Evolutionary conservation across 2,113 vertebrate genomes (phyloP).

Genomic region (Apodemus sylvaticus): DNA sequence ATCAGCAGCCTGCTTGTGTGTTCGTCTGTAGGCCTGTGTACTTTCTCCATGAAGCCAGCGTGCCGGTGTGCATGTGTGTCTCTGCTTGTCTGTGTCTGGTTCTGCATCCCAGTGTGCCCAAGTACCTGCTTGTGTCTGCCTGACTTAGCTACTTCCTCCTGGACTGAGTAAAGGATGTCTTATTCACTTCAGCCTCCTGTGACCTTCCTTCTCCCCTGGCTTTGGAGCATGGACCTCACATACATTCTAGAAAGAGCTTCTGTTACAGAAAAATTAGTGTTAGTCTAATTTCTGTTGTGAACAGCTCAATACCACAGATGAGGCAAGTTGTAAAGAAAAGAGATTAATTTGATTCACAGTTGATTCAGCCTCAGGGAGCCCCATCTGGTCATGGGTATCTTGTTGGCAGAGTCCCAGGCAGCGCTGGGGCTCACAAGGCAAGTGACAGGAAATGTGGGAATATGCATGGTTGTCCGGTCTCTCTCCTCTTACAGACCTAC

Average conservation of each 20-base stretch:
- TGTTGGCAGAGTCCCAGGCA: neutral
- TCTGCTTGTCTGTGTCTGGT: neutral
- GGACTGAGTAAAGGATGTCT: neutral
- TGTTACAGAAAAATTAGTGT: neutral
- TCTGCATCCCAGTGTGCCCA: neutral
- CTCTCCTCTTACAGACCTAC: neutral
- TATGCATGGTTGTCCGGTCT: neutral
- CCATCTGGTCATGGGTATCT: neutral
- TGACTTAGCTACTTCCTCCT: neutral
- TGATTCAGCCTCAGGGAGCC: neutral
- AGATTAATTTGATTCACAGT: neutral
- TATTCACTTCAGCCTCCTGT: neutral
- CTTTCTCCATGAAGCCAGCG: neutral
- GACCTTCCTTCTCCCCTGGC: neutral
- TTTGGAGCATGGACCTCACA: neutral
- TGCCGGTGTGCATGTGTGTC: neutral
- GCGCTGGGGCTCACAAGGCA: neutral
- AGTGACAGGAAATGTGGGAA: neutral
- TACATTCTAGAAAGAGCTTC: neutral
- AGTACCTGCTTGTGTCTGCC: neutral
- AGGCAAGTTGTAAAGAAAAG: neutral
- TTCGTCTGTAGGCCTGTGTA: neutral
- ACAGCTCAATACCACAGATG: neutral
- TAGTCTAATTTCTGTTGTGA: neutral
- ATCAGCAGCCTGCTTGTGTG: neutral